Base-by-base conservation (phyloP, 1,140 invertebrate species). In the Aphelinus atriplicis region DNA sequence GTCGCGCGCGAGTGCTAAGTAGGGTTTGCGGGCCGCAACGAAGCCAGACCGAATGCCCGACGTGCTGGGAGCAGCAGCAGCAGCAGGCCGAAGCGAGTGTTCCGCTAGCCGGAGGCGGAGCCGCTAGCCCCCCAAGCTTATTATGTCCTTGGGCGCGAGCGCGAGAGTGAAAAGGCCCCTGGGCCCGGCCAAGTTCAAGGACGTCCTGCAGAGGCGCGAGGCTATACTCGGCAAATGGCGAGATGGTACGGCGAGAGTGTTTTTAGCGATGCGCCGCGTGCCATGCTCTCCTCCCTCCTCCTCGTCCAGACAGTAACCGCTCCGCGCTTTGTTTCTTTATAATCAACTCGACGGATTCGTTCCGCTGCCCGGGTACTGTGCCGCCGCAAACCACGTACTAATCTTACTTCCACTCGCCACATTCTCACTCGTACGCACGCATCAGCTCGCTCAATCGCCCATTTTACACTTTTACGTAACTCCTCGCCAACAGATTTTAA, bases 181-280 rank as follows among this genome's bases (percentile, higher is more conserved):
- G 79, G 81, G 83, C 80, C 84, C 85, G 63, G 81, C 84, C 10
- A 83, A 76, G 70, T 74, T 83, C 71, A 86, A 84, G 77, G 82
- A 82, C 47, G 73, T 84, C 75, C 72, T 79, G n/a, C 82, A 87
- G 62, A 84, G 76, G 77, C 81, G 81, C 26, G 82, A 83, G 7
- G 80, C 79, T 48, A 84, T 88, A 72, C 82, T 88, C 53, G 82
- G 78, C 71, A 87, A 87, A 78, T 88, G 87, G 87, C 79, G 80
- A 78, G 81, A 87, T 82, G 87, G 87, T 88, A 87, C 43, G 79
- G 53, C 26, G n/a, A 9, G 9, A 9, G 42, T 1, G 26, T 60
- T 7, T 60, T 7, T 60, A 60, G 4, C 4, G 4, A 53, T 53
- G 51, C 51, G 4, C 51, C 4, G 4, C 9, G 51, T 53, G 51